Percentiles rank a stretch among this genome's conserved stretches.
These are phyloP conservation scores for Eriocheir sinensis DNA, from an alignment of 1,140 invertebrate genomes.

Conservation along the genomic window DNA sequence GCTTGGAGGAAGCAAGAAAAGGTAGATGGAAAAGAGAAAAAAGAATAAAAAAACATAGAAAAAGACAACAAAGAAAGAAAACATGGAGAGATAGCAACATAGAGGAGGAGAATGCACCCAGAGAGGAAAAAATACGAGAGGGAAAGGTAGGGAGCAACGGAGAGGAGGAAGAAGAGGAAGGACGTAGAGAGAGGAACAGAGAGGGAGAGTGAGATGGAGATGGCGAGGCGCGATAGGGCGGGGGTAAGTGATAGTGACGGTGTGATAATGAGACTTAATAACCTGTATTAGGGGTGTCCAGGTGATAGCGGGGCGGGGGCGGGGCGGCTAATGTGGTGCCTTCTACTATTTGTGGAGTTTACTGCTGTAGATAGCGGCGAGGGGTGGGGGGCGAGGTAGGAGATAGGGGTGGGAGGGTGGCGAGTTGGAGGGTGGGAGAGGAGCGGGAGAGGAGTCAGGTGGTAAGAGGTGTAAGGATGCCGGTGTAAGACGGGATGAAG, in stretches of 20 bases:
- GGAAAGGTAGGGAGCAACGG: not conserved
- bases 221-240: not conserved
- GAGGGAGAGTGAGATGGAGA: constrained; percentile 10
- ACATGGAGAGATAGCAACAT: not conserved
- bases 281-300: constrained; percentile 4
- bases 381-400: not conserved
- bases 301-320: not conserved
- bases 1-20: too few relatives aligned
- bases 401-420: too few relatives aligned
- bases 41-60: too few relatives aligned
- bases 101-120: not conserved
- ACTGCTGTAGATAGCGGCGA: not conserved
- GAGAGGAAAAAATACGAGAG: not conserved
- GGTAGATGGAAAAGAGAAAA: too few relatives aligned
- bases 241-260: constrained; percentile 21
- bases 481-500: too few relatives aligned
- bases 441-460: not conserved
- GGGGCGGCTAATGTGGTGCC: not conserved
- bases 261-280: constrained; percentile 26
- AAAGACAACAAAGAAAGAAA: too few relatives aligned
- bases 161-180: not conserved
- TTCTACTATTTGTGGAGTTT: constrained; percentile 5
- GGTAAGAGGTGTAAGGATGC: too few relatives aligned
- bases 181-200: not conserved
- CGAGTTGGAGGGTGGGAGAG: not conserved